Conservation (phyloP, 2,888 invertebrate genomes). For the Drosophila emarginata region DNA sequence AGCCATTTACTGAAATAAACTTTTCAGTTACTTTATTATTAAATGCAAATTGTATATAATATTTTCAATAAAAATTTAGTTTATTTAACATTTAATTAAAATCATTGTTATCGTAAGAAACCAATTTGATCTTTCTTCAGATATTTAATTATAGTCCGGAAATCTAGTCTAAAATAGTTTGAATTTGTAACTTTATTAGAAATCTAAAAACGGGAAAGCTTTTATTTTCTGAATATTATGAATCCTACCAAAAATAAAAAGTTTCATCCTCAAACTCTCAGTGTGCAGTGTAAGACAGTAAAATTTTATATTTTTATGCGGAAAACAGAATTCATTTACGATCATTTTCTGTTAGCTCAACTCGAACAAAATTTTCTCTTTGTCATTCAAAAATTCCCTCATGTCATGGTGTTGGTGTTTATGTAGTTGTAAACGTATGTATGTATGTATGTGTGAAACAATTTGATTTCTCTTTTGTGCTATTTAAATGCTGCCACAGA, state of each 20-base stretch:
- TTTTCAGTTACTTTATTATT: no score
- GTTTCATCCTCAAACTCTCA: not conserved
- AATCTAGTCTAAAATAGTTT: no score
- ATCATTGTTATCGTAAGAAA: no score
- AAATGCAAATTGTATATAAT: no score
- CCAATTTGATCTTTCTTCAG: no score
- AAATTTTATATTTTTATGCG: constrained; percentile 26
- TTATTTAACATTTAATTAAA: no score
- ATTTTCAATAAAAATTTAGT: no score
- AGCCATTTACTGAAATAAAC: no score
- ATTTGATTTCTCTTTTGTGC: constrained; percentile 17
- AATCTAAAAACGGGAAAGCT: no score
- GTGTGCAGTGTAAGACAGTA: constrained; percentile 3
- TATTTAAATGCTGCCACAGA: constrained; percentile 13
- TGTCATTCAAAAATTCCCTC: constrained; percentile 4
- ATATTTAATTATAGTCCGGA: no score
- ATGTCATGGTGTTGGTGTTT: constrained; percentile 23
- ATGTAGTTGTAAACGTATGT: not conserved
- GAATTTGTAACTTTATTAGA: no score
- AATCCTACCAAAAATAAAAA: not conserved
- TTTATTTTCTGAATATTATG: no score
- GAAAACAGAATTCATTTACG: constrained; percentile 37
- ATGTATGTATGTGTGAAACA: not conserved
- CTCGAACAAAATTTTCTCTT: constrained; percentile 2
- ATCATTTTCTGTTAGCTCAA: constrained; percentile 27